Conservation (phyloP, 2,888 invertebrate species). For the Ichneumoninae sp. region DNA sequence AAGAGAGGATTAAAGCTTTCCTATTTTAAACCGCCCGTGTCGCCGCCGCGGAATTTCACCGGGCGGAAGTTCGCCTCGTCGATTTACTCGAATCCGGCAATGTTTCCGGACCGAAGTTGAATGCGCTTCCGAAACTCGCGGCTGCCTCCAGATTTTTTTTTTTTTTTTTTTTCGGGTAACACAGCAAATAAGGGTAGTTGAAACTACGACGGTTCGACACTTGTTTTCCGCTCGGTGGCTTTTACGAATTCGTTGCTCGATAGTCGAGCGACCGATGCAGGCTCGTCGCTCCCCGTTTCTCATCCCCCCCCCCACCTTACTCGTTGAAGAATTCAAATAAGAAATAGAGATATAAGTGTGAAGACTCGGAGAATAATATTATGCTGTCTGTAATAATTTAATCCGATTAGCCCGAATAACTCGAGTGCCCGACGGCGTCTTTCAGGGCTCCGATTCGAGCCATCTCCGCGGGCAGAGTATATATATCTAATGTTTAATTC, state of each 20-base stretch:
- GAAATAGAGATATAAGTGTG: conserved; percentile 68
- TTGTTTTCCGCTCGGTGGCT: conserved; percentile 27
- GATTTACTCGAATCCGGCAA: conserved; percentile 23
- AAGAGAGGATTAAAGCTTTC: conserved; percentile 62
- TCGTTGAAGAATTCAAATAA: conserved; percentile 55
- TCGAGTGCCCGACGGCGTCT: conserved; percentile 67
- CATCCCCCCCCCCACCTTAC: conserved; percentile 17
- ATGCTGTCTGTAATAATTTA: conserved; percentile 75
- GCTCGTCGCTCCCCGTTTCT: background rate
- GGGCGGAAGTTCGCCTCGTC: conserved; percentile 5
- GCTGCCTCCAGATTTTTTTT: conserved; percentile 22
- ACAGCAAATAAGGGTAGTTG: conserved; percentile 28
- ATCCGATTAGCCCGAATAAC: conserved; percentile 74
- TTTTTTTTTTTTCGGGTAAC: background rate
- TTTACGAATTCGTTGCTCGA: conserved; percentile 8
- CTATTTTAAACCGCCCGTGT: conserved; percentile 57
- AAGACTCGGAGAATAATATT: conserved; percentile 74
- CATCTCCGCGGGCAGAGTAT: conserved; percentile 24
- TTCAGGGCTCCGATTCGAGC: conserved; percentile 40
- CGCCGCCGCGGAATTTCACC: conserved; percentile 30
- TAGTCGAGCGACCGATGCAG: background rate
- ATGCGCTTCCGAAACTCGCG: conserved; percentile 5
- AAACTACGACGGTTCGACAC: conserved; percentile 22
- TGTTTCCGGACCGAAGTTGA: conserved; percentile 42
- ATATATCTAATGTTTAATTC: background rate